A percentile compares a stretch with the other conserved stretches of the same genome.
Evolutionary conservation across 2,797 vertebrate species (phyloP).

Genomic region (Schizopygopsis malacanthus): DNA sequence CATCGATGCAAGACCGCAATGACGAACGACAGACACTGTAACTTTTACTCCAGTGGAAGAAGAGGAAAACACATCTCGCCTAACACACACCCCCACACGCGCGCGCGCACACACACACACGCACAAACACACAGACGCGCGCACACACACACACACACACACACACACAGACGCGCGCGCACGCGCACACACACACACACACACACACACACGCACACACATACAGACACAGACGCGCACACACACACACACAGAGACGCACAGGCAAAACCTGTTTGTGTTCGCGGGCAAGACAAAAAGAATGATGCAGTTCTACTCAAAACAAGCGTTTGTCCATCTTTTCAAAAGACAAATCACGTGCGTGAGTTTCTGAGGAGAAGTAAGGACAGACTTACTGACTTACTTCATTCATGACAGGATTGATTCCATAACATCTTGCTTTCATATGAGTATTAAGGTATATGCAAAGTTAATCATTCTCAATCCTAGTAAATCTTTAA

Average conservation of each 20-base stretch:
- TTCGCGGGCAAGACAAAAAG: background rate
- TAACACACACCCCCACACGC: background rate
- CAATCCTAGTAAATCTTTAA: conserved; percentile 30
- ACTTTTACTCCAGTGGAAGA: conserved; percentile 28
- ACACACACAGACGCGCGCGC: background rate
- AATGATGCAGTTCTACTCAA: background rate
- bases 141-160: too few species aligned
- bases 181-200: too few species aligned
- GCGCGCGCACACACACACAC: background rate
- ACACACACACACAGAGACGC: background rate
- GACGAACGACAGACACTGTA: background rate
- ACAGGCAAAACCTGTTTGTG: conserved; percentile 37
- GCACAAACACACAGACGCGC: too few species aligned
- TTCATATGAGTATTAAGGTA: background rate
- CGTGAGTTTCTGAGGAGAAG: too few species aligned
- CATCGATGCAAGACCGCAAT: conserved; percentile 7
- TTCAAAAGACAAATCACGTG: background rate
- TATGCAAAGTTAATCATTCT: conserved; percentile 19
- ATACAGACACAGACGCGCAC: too few species aligned
- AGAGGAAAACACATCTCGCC: background rate
- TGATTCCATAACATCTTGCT: background rate
- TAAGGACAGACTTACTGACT: background rate
- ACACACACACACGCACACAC: too few species aligned
- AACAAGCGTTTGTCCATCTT: background rate
- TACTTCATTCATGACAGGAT: background rate